Evolutionary conservation across 1,140 invertebrate species (phyloP).

Genomic region (Ctenoplectra terminalis): DNA sequence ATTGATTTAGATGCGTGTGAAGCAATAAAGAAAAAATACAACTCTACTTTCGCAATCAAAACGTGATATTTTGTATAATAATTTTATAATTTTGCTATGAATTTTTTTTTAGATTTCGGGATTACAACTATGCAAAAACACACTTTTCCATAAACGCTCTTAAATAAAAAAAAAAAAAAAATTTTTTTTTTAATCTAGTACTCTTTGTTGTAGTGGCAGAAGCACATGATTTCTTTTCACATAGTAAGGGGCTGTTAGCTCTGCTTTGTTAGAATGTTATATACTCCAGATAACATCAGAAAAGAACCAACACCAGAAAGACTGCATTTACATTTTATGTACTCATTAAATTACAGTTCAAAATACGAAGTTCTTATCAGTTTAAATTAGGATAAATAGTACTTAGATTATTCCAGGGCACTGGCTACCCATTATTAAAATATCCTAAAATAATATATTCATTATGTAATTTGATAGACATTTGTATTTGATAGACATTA

Average conservation of each 20-base stretch:
- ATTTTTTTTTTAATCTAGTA: constrained; percentile 58
- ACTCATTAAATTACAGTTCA: constrained; percentile 59
- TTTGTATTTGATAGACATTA: constrained; percentile 26
- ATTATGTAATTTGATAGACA: constrained; percentile 59
- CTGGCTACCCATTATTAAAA: constrained; percentile 54
- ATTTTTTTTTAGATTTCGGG: constrained; percentile 23
- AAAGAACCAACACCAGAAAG: constrained; percentile 82
- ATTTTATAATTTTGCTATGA: constrained; percentile 50
- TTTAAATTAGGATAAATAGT: constrained; percentile 70
- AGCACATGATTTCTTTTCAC: constrained; percentile 64
- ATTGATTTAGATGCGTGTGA: constrained; percentile 58
- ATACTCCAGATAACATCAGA: constrained; percentile 70
- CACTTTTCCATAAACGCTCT: constrained; percentile 53
- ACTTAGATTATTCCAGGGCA: constrained; percentile 61
- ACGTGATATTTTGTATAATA: constrained; percentile 29
- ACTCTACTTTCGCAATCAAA: constrained; percentile 50
- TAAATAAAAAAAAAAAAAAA: constrained; percentile 41
- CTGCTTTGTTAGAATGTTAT: constrained; percentile 77
- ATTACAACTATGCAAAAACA: constrained; percentile 62
- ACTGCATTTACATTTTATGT: constrained; percentile 67
- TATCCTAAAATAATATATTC: constrained; percentile 46
- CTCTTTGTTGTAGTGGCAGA: constrained; percentile 60
- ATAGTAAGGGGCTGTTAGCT: constrained; percentile 71
- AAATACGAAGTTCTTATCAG: constrained; percentile 59
- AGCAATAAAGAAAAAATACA: constrained; percentile 49